Conservation (phyloP, 2,888 invertebrate species). For the Rhyacophila evoluta region DNA sequence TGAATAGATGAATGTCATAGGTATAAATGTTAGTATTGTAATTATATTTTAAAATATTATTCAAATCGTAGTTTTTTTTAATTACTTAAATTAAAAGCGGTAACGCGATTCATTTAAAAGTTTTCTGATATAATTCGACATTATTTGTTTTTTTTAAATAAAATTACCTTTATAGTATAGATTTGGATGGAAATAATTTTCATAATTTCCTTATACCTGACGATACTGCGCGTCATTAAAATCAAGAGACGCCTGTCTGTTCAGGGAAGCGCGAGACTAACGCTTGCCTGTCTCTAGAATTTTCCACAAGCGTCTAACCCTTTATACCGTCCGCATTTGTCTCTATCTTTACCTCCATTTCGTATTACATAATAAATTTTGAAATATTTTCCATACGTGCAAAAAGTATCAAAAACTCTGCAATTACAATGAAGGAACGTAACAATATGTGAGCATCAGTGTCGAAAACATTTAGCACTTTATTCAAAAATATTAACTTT, state of each 20-base stretch:
- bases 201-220: neutral
- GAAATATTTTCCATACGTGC: neutral
- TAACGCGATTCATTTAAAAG: too few relatives aligned
- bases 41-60: too few relatives aligned
- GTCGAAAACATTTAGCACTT: too few relatives aligned
- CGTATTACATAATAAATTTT: neutral
- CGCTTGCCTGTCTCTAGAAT: conserved; percentile 50
- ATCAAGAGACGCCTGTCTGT: conserved; percentile 42
- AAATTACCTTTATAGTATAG: too few relatives aligned
- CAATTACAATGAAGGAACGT: neutral
- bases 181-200: neutral
- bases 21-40: too few relatives aligned
- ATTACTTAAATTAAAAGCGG: too few relatives aligned
- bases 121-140: too few relatives aligned
- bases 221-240: conserved; percentile 22
- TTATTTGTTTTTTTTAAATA: too few relatives aligned
- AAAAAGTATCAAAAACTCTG: neutral
- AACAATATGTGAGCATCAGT: too few relatives aligned
- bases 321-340: conserved; percentile 22
- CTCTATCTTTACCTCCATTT: conserved; percentile 7
- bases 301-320: conserved; percentile 40
- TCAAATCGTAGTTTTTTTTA: too few relatives aligned
- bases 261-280: conserved; percentile 47
- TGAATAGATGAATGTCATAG: too few relatives aligned
- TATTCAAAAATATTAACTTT: too few relatives aligned